Conservation (phyloP, 2,797 vertebrate species). For the Ciconia nigra region DNA sequence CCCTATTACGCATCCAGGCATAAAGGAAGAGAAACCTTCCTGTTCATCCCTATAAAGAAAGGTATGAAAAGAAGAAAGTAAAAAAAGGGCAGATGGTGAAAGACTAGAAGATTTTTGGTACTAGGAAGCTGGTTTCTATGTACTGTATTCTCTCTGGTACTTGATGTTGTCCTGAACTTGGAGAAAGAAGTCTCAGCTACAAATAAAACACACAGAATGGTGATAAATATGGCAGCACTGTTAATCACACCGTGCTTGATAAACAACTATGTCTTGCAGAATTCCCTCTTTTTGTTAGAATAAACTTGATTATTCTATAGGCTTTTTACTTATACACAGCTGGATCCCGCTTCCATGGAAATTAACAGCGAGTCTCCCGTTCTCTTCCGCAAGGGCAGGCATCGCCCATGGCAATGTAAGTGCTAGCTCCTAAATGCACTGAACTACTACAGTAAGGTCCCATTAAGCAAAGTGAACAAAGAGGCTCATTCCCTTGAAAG, state of each 20-base stretch:
- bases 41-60: background rate
- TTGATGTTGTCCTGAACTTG: background rate
- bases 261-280: background rate
- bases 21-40: background rate
- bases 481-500: background rate
- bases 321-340: background rate
- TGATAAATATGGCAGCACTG: background rate
- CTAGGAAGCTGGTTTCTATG: background rate
- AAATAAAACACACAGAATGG: background rate
- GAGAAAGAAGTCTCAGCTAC: background rate
- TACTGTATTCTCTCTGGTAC: background rate
- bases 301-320: background rate
- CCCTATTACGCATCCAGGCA: rapidly evolving
- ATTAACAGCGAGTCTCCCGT: background rate
- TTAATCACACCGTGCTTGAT: background rate
- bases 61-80: background rate
- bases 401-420: background rate
- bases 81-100: background rate
- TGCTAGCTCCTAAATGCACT: background rate
- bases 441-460: background rate
- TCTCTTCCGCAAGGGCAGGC: background rate
- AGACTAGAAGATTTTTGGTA: background rate
- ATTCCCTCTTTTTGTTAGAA: background rate
- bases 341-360: background rate
- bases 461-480: background rate